Base-by-base conservation (phyloP, 2,113 vertebrate species). In the Bucco capensis region DNA sequence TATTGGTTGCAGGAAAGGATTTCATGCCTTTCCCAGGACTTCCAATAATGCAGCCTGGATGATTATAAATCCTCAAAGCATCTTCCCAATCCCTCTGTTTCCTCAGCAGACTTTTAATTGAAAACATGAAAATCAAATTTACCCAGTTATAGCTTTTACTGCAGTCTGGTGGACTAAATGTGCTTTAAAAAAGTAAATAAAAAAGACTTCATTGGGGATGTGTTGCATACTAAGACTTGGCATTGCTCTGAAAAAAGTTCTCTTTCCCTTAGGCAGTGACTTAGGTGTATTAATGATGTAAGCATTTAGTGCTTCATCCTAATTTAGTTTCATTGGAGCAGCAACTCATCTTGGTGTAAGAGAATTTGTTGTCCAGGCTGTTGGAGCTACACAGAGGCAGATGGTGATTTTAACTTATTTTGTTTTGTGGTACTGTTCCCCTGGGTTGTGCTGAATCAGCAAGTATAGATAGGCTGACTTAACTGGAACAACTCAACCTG, bases 41-140 rank as follows among this genome's bases (percentile, higher is more conserved):
- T 91, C 46, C 42, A 87, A 62, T 79, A 82, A 37, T 24, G 31
- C 24, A 58, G 19, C 60, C 28, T 56, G 56, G 51, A 50, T 76
- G 71, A 65, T 57, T 82, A 21, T 79, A 93, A 89, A 91, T 93
- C 78, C 78, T 91, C 62, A 92, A 87, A 93, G 58, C 62, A 44
- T 91, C 67, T 89, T 91, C 44, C 46, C 79, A 87, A 93, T 91
- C 71, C 78, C 33, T 65, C 33, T 85, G 5, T 91, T 54, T 47
- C 54, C 31, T 93, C 27, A 30, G 85, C 66, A 87, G 91, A 65
- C 71, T 87, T 92, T 30, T 91, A 61, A 82, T 38, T 87, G 89
- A 79, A 82, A 86, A 79, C 74, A 79, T 33, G 78, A 75, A 75
- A 61, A 69, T 93, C 54, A 79, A 82, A 54, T 42, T 56, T 22